Percentiles rank a stretch among this genome's conserved stretches.
These are phyloP conservation scores for Halesus radiatus DNA, from an alignment of 1,140 invertebrate species.

Conservation along the genomic window DNA sequence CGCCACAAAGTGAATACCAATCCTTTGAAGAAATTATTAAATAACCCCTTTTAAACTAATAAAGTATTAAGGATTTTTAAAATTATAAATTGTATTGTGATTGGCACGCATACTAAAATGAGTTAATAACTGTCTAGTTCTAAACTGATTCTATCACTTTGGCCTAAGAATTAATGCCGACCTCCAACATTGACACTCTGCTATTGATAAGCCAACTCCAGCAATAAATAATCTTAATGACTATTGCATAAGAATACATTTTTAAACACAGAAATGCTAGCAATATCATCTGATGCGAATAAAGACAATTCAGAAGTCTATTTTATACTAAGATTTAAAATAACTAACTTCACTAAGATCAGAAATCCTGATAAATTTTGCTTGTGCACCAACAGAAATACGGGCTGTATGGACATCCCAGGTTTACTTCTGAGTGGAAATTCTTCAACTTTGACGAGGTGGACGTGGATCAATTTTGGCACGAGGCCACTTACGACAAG, in stretches of 20 bases:
- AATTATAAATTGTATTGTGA: no score
- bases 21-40: no score
- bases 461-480: slow-evolving; percentile 69
- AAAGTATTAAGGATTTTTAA: no score
- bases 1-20: no score
- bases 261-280: neutral
- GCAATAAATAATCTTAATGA: no score
- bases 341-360: neutral
- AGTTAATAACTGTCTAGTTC: no score
- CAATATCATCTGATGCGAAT: neutral
- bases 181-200: no score
- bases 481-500: slow-evolving; percentile 68
- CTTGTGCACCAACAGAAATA: slow-evolving; percentile 60
- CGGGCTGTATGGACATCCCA: slow-evolving; percentile 67
- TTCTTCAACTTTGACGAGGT: slow-evolving; percentile 69
- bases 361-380: neutral
- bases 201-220: no score
- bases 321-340: slow-evolving; percentile 19
- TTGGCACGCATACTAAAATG: no score
- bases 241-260: neutral
- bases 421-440: slow-evolving; percentile 69
- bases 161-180: no score
- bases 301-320: slow-evolving; percentile 20
- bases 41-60: no score
- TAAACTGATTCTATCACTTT: no score